Base-by-base conservation (phyloP, 2,113 vertebrate genomes). In the Pristiophorus japonicus region DNA sequence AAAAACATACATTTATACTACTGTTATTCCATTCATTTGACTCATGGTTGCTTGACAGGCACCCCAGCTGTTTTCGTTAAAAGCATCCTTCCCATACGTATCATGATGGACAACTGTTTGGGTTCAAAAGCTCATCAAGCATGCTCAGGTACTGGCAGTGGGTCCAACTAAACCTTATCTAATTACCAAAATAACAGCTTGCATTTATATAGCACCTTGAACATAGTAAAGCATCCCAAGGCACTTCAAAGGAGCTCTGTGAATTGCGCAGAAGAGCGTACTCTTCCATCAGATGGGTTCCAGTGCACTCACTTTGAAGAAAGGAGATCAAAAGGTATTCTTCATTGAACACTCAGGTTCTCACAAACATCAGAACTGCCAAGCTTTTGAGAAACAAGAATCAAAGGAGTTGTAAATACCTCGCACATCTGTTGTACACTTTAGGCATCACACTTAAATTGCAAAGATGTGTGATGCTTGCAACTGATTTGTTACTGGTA, bases 31-130 rank as follows among this genome's bases (percentile, higher is more conserved):
- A 45, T 22, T 47, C 84, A 51, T 87, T 87, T 51, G 84, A 87
- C 84, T 42, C n/a, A 2, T 47, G 51, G 18, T 51, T 87, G 42
- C 47, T 38, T 38, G 34, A 38, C 75, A 45, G 38, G 18, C 84
- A 87, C 18, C 20, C 81, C 42, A 85, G 42, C 20, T 85, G 81
- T 42, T 96, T 96, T 87, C 65, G 96, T 73, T 95, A 92, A 96
- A 78, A 94, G 78, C 84, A 81, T 96, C 96, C 96, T 59, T 96
- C 96, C 96, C 95, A 96, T 94, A 95, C 92, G 96, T 96, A 95
- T 81, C 27, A 27, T 24, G 66, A 51, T 95, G n/a, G 70, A 73
- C 96, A 96, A 96, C 90, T 73, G 51, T 51, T 51, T 51, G 51
- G 51, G 96, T 96, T 96, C 96, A 96, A 95, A 96, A 96, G 96